Evolutionary conservation across 2,113 vertebrate species (phyloP), one percentile per base, ranked within the genome.

Genomic region (Seriola quinqueradiata): DNA sequence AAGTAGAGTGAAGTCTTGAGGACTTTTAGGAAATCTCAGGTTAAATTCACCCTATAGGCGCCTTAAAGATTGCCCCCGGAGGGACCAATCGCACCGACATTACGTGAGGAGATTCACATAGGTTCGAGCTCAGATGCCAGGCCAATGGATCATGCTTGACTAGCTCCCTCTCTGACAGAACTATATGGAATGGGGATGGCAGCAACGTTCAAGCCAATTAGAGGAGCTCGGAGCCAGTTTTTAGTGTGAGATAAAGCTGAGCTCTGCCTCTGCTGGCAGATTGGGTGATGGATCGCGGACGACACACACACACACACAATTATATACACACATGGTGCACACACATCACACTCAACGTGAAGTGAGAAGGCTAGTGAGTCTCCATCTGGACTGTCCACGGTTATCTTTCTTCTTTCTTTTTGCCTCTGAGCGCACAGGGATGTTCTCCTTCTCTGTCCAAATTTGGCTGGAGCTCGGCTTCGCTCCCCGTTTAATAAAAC

Each of bases 261-360:
- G 86, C 86, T 67, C 85, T 48, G 88, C 86, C 81, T 90, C 86
- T 78, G 88, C 87, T 84, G 87, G 85, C 92, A 92, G 88, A 91
- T 80, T 87, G 85, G 91, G 84, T 89, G 90, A 93, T 79, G 85
- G 90, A 88, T 90, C 28, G 63, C 78, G 66, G 69, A 84, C 74
- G 32, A 87, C 71, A 38, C 85, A 59, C 80, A 79, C 69, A n/a
- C 3, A 36, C 34, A 28, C 28, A 28, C 28, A 28, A 28, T 28
- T 28, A 28, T 28, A 28, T 28, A 28, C 28, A 28, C 28, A 28
- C 28, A 28, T 28, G 36, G 46, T 46, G n/a, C 76, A 69, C 77
- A 81, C 68, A 76, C 77, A 90, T 88, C 87, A 83, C 92, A 91
- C 89, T 86, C 83, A 19, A 87, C 50, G 21, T 81, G 75, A 85